Evolutionary conservation across 2,888 invertebrate genomes (phyloP), one percentile per base, ranked within the genome.

Genomic region (Hirtodrosophila trivittata): DNA sequence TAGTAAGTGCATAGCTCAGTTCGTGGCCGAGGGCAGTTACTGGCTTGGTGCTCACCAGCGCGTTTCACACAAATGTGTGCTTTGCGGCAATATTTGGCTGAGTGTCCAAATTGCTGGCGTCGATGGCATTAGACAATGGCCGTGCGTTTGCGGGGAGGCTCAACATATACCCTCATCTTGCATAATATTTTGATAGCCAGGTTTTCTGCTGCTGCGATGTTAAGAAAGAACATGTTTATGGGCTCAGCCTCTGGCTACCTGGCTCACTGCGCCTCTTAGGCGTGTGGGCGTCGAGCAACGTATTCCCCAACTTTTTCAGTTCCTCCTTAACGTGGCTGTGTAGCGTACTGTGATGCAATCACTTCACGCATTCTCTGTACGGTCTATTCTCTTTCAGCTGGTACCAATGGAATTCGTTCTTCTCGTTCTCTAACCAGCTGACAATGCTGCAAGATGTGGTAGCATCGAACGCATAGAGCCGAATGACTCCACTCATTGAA

Each of bases 371-470:
- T n/a, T 37, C 8, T 4, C 14, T 37, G 8, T 26, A 26, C 4
- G 37, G 47, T 14, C 37, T 25, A 25, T 47, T 37, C 13, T 47
- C 38, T 8, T 47, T 47, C 3, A 37, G 38, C 28, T 47, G 47
- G 8, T 47, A 47, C 4, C 47, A 47, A 37, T 47, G 47, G 16
- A 37, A 38, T 14, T 47, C 37, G 13, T 35, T 1, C 12, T 35
- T 35, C n/a, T 14, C 14, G 12, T 12, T 12, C n/a, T 28, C 28
- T n/a, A 28, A 9, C 28, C 28, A 28, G 28, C 28, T 28, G 9
- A 28, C 28, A 9, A 28, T 28, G 28, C 28, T 28, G 28, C 28
- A 5, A 28, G 5, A 28, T 3, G 9, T 28, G n/a, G 1, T 7
- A 28, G 28, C 1, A n/a, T 28, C 7, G 28, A 5, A 4, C 5